Base-by-base conservation (phyloP, 2,888 invertebrate species). In the Lasioglossum villosulum region DNA sequence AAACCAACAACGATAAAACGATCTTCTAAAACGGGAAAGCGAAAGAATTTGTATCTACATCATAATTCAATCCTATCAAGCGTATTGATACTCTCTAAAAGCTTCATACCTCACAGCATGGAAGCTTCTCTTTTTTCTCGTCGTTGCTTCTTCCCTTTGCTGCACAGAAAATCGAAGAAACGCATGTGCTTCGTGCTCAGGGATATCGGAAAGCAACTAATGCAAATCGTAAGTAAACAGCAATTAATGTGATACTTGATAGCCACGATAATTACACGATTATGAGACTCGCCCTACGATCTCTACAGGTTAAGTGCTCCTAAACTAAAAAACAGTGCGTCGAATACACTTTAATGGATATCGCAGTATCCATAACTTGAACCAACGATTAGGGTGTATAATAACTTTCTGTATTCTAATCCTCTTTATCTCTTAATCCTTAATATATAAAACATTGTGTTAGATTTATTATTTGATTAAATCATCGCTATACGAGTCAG, bases 131-230 rank as follows among this genome's bases (percentile, higher is more conserved):
- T 12, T 73, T 42, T 63, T 63, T 34, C 23, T 19, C 19, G 4
- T 6, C 1, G n/a, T 16, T 16, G 42, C 37, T 42, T n/a, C 12
- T 39, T 39, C 70, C 23, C 39, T 37, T 39, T 12, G 45, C 34
- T 37, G 48, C 45, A 52, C 19, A n/a, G 77, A 34, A 56, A 80
- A 80, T 71, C 75, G 70, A 42, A 75, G 63, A 48, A 63, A 16
- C 76, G 45, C 45, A 16, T 6, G 48, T 48, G 42, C 75, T 48
- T 42, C 12, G 23, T n/a, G 34, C 19, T 5, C 56, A 23, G 19
- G 48, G 72, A 81, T 87, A 87, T 87, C 87, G 75, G 75, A 30
- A 39, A 79, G 75, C 70, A 56, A 75, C 79, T 89, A 89, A 90
- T 83, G 86, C 78, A 56, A 83, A 63, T 74, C 70, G 68, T 72